A percentile compares a stretch with the other conserved stretches of the same genome.
Evolutionary conservation across 2,888 invertebrate genomes (phyloP).

Genomic region (Halictus quadricinctus): DNA sequence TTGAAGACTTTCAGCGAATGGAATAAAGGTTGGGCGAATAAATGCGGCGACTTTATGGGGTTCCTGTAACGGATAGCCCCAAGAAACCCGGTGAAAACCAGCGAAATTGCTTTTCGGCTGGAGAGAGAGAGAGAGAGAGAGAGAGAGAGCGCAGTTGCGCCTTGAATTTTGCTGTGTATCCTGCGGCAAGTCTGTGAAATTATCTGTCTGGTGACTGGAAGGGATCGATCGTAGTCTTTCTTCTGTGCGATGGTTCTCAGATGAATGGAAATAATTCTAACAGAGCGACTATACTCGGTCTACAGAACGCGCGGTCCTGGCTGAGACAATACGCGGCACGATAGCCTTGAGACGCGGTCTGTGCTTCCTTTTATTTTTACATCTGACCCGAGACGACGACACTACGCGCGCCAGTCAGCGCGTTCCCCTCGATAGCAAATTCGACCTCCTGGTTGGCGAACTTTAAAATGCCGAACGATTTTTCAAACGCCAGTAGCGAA

Average conservation of each 20-base stretch:
- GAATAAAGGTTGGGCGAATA: constrained; percentile 12
- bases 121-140: neutral
- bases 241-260: neutral
- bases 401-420: constrained; percentile 12
- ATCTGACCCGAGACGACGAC: constrained; percentile 63
- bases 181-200: neutral
- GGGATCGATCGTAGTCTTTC: neutral
- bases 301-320: constrained; percentile 50
- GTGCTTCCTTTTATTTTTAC: constrained; percentile 71
- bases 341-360: constrained; percentile 67
- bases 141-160: neutral
- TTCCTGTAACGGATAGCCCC: neutral
- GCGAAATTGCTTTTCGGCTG: neutral
- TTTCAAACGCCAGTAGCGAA: neutral
- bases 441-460: neutral
- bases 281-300: neutral
- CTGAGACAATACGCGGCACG: constrained; percentile 54
- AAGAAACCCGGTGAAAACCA: neutral
- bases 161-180: neutral
- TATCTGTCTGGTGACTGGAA: neutral
- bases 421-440: constrained; percentile 19
- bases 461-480: neutral
- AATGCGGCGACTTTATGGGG: neutral
- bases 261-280: neutral
- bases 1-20: neutral